These are phyloP conservation scores for Malacoctenus gilli DNA, from an alignment of 2,797 vertebrate species.

Conservation along the genomic window DNA sequence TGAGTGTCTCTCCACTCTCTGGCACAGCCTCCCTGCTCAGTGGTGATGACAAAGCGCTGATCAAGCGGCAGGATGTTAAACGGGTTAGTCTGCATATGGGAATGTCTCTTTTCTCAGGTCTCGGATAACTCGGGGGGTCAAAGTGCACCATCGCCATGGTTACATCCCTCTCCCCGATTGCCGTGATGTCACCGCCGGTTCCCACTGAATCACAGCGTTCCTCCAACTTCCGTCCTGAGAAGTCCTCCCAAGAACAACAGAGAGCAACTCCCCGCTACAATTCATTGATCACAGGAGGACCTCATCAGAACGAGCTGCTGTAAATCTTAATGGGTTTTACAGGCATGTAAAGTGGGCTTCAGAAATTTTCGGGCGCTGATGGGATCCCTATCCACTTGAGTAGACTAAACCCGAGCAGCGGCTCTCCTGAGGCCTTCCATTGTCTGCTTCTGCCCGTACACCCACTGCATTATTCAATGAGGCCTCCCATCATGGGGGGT, in stretches of 20 bases:
- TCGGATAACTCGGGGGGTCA: conserved; percentile 53
- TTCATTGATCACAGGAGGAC: conserved; percentile 27
- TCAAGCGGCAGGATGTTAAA: conserved; percentile 22
- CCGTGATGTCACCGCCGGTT: conserved; percentile 49
- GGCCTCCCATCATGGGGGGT: conserved; percentile 63
- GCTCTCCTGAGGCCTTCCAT: conserved; percentile 64
- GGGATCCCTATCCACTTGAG: conserved; percentile 65
- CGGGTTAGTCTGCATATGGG: conserved; percentile 35
- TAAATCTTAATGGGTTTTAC: conserved; percentile 51
- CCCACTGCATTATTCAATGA: conserved; percentile 81
- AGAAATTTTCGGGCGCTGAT: conserved; percentile 50
- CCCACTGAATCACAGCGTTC: conserved; percentile 54
- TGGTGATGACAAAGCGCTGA: conserved; percentile 27
- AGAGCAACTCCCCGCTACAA: neutral
- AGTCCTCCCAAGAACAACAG: no score
- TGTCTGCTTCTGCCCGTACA: conserved; percentile 67
- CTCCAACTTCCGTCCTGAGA: conserved; percentile 36
- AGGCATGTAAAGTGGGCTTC: conserved; percentile 32
- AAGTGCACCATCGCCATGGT: conserved; percentile 58
- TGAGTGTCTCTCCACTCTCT: conserved; percentile 13
- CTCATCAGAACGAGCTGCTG: conserved; percentile 36
- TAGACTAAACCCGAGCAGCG: conserved; percentile 38
- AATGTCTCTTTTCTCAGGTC: conserved; percentile 61
- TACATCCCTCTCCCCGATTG: conserved; percentile 42
- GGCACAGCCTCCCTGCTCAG: neutral